Conservation (phyloP, 1,140 invertebrate species). For the Stratiolaelaps scimitus region DNA sequence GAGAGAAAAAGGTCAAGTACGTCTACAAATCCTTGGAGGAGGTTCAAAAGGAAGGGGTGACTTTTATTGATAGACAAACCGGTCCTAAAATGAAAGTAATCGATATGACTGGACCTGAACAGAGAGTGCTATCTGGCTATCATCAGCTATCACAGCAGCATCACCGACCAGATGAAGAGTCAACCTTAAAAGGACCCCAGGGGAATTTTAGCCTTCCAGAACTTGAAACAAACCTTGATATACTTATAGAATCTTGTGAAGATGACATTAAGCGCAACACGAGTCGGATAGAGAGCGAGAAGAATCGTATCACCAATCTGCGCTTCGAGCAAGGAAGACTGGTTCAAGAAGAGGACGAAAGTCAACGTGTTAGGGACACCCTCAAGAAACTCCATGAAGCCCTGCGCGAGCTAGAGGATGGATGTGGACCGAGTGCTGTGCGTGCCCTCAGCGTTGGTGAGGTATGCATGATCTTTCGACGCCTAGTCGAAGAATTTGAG, state of each 20-base stretch:
- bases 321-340: conserved; percentile 63
- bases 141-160: conserved; percentile 63
- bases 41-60: conserved; percentile 63
- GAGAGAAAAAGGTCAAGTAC: conserved; percentile 54
- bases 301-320: conserved; percentile 62
- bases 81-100: conserved; percentile 79
- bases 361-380: conserved; percentile 57
- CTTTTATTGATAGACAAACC: conserved; percentile 38
- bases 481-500: conserved; percentile 52
- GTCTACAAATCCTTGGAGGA: conserved; percentile 77
- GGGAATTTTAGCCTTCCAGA: conserved; percentile 60
- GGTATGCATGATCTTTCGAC: conserved; percentile 57
- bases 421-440: background rate
- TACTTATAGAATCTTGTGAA: conserved; percentile 82
- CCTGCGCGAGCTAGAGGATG: conserved; percentile 1
- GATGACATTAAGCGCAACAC: conserved; percentile 86
- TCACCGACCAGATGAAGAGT: conserved; percentile 42
- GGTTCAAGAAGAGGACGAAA: conserved; percentile 55
- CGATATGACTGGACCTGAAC: conserved; percentile 93
- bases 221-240: conserved; percentile 76
- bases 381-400: conserved; percentile 51
- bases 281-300: conserved; percentile 56
- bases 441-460: conserved; percentile 49
- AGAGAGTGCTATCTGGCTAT: conserved; percentile 82
- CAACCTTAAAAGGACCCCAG: conserved; percentile 43